Evolutionary conservation across 2,113 vertebrate genomes (phyloP), one percentile per base, ranked within the genome.

Genomic region (Carlito syrichta): DNA sequence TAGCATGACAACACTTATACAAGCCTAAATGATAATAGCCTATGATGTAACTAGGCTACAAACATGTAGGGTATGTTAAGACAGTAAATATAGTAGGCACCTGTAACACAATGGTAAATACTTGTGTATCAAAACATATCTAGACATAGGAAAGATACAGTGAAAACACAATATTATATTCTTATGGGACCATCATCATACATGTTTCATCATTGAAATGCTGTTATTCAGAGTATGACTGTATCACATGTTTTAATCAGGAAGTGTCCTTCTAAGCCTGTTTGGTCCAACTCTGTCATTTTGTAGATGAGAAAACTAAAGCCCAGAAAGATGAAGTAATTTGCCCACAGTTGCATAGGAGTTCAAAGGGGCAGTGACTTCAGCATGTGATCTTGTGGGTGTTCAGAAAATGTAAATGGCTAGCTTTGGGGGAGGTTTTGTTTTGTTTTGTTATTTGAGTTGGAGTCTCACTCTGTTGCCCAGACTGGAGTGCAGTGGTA

Each of bases 331-430:
- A 83, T 45, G 66, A 82, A 68, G 45, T 94, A n/a, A 91, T 35
- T 73, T 92, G 19, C 48, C 23, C 54, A 19, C 5, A 93, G 35
- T 78, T 74, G 9, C 54, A 40, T 1, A 82, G 6, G 8, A 88
- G 40, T 40, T 78, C 17, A 35, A 0, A 0, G 48, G 38, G 7
- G 14, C 30, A 11, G 16, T 54, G 25, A 4, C n/a, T 88, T 40
- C 35, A 73, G 6, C 52, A 77, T 12, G 12, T 91, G 77, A 78
- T 50, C 54, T 94, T 97, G 0, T 73, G 63, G 45, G 10, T 92
- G 3, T 89, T 93, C 85, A 85, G 63, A 95, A 93, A 87, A 71
- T 48, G n/a, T n/a, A n/a, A n/a, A n/a, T n/a, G n/a, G n/a, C n/a
- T n/a, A n/a, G n/a, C n/a, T n/a, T n/a, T n/a, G n/a, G n/a, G n/a